These are phyloP conservation scores for Enteromius paludinosus DNA, from an alignment of 2,797 vertebrate species.

Conservation along the genomic window DNA sequence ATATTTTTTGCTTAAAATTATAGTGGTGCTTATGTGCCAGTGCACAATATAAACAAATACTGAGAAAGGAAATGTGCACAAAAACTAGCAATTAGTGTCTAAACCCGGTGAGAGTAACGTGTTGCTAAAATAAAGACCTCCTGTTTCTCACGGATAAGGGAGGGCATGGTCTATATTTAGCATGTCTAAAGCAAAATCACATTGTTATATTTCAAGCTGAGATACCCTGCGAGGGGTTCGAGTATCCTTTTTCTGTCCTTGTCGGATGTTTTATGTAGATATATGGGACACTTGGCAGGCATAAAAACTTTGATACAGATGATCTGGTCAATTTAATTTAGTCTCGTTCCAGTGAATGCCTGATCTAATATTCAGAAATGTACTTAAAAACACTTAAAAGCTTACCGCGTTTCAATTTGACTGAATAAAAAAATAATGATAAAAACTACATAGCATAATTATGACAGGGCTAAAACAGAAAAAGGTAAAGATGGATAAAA, in stretches of 20 bases:
- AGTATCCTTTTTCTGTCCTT: neutral
- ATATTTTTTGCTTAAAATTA: constrained; percentile 2
- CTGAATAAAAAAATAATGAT: neutral
- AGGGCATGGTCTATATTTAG: constrained; percentile 41
- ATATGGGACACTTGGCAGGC: neutral
- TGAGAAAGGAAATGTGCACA: constrained; percentile 28
- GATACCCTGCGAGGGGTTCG: constrained; percentile 1
- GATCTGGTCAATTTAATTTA: neutral
- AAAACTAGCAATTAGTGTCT: constrained; percentile 37
- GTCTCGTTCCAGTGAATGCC: neutral
- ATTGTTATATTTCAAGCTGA: constrained; percentile 30
- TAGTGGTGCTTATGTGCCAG: neutral
- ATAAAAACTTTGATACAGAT: neutral
- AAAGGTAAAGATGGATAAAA: neutral
- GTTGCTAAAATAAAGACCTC: constrained; percentile 41
- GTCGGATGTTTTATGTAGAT: neutral
- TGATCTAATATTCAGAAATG: neutral
- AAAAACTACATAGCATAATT: neutral
- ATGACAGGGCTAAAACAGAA: neutral
- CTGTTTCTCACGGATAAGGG: constrained; percentile 41
- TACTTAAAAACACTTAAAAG: neutral
- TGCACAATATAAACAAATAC: constrained; percentile 26
- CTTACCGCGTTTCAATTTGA: neutral
- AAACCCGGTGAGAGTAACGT: constrained; percentile 5
- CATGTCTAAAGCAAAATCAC: constrained; percentile 12